phyloP scores from a whole-genome alignment of 2,797 vertebrate species.

The Pseudomugil gertrudae region DNA sequence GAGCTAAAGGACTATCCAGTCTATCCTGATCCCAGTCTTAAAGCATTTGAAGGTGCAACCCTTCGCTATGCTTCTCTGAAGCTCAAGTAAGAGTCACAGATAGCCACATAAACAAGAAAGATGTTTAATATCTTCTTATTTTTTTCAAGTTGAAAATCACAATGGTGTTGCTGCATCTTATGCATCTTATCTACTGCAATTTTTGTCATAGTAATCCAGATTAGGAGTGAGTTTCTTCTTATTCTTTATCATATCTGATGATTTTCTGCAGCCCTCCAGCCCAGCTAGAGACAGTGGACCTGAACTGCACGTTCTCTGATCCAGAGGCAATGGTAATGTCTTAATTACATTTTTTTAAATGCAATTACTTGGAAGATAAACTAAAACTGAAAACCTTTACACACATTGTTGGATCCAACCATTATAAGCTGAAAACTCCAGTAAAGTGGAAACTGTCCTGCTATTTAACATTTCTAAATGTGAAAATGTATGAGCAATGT shows the following conservation, averaged over 20 bases:
- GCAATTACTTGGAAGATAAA: too few relatives aligned
- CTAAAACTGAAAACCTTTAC: background rate
- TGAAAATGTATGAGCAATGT: too few relatives aligned
- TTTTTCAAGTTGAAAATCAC: background rate
- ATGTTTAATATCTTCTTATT: background rate
- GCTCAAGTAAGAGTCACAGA: conserved; percentile 83
- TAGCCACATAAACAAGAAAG: background rate
- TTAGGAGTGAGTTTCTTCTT: background rate
- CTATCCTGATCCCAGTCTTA: conserved; percentile 95
- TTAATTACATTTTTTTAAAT: background rate
- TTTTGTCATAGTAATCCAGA: conserved; percentile 9
- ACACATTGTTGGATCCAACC: background rate
- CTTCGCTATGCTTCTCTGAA: conserved; percentile 94
- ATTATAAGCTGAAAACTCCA: background rate
- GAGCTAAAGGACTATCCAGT: conserved; percentile 93
- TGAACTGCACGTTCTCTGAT: conserved; percentile 89
- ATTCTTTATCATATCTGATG: conserved; percentile 1
- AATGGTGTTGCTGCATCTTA: background rate
- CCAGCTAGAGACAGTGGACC: conserved; percentile 90
- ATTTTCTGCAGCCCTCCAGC: conserved; percentile 82
- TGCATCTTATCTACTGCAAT: background rate
- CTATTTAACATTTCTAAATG: too few relatives aligned
- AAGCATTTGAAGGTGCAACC: conserved; percentile 95
- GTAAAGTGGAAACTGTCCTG: background rate
- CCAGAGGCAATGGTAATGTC: conserved; percentile 90